Evolutionary conservation across 2,797 vertebrate species (phyloP).

Genomic region (Gastrophryne carolinensis): DNA sequence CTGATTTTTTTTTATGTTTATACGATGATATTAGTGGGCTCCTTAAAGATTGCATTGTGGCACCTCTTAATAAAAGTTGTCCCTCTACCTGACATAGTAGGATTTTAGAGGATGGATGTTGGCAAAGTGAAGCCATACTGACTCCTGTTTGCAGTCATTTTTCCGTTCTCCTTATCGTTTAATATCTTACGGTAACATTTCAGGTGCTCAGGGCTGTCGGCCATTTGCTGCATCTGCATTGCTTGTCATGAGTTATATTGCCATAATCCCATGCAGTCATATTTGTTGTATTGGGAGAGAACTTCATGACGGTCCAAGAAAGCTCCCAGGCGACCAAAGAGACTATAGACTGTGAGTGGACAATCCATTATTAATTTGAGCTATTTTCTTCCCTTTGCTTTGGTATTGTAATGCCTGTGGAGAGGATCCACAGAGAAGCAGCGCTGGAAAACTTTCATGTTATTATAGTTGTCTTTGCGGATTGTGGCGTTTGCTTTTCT

Average conservation of each 20-base stretch:
- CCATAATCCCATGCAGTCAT: not conserved
- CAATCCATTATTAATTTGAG: slow-evolving; percentile 10
- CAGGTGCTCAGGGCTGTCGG: too few species aligned
- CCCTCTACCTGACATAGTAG: too few species aligned
- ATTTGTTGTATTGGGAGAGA: not conserved
- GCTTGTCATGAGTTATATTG: too few species aligned
- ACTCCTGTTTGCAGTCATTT: too few species aligned
- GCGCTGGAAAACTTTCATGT: not conserved
- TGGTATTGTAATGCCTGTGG: not conserved
- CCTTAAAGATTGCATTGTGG: too few species aligned
- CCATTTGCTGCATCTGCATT: not conserved
- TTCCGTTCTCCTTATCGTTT: too few species aligned
- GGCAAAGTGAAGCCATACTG: too few species aligned
- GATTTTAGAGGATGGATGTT: too few species aligned
- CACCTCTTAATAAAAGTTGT: too few species aligned
- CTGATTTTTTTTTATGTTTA: too few species aligned
- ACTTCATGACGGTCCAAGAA: not conserved
- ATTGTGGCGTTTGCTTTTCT: not conserved
- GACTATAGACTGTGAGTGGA: not conserved
- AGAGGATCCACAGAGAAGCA: not conserved
- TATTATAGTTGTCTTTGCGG: not conserved
- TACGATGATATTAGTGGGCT: too few species aligned
- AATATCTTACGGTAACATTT: too few species aligned
- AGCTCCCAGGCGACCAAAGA: not conserved
- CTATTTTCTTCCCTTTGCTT: not conserved